Evolutionary conservation across 2,888 invertebrate species (phyloP), one percentile per base, ranked within the genome.

Genomic region (Lepidocyrtinus sp.): DNA sequence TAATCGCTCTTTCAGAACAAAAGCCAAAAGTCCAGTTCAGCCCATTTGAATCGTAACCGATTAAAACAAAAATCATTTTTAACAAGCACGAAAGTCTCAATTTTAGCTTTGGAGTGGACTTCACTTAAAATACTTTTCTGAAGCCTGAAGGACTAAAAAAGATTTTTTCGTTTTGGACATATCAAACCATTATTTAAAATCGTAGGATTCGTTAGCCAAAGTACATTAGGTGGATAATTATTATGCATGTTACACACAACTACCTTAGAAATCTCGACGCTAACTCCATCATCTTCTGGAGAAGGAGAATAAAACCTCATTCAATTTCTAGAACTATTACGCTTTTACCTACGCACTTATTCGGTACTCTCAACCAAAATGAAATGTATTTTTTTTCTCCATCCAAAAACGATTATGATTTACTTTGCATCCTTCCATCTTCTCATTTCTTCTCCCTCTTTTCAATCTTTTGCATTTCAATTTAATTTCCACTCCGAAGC

Each of bases 141-240:
- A 78, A 73, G 78, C 78, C 78, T 73, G 59, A 78, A 71, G 78
- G 72, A 78, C 65, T 78, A 68, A 7, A 36, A 12, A 36, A 72
- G 72, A 72, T 68, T 78, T 78, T 72, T 73, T 78, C 78, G 72
- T 73, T 62, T 73, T 78, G 72, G 78, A 78, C 78, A 68, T 46
- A 7, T 36, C 36, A n/a, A n/a, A n/a, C 36, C 36, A 7, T 36
- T 7, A 36, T 7, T 7, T 5, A 36, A 36, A 36, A 12, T 36
- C 36, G n/a, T n/a, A n/a, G n/a, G n/a, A n/a, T n/a, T n/a, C n/a
- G n/a, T n/a, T n/a, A n/a, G n/a, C n/a, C n/a, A 25, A 36, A 55
- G 69, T 55, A 69, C 50, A 12, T 36, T 36, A 22, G 15, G 26
- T 64, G 64, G 25, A 45, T 63, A 67, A 67, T 75, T 26, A 70